Evolutionary conservation across 1,140 invertebrate genomes (phyloP).

Genomic region (Manduca sexta): DNA sequence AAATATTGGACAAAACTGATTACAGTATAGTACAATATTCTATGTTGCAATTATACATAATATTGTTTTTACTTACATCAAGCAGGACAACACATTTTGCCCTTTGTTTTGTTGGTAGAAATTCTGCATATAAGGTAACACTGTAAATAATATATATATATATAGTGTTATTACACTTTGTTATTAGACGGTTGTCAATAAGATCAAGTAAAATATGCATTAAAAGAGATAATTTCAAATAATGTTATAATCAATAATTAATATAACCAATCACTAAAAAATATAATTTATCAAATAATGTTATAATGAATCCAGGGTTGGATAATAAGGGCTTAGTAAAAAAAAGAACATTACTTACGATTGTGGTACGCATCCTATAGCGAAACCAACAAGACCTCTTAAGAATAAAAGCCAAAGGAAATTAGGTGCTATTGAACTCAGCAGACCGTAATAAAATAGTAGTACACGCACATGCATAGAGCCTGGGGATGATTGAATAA

Average conservation of each 20-base stretch:
- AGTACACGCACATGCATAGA: slow-evolving; percentile 88
- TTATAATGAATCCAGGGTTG: too few species aligned
- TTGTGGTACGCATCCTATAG: slow-evolving; percentile 96
- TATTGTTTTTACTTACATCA: slow-evolving; percentile 89
- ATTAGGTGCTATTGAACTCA: slow-evolving; percentile 93
- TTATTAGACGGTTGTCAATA: too few species aligned
- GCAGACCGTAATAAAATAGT: slow-evolving; percentile 92
- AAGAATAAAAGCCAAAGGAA: slow-evolving; percentile 93
- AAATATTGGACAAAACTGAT: too few species aligned
- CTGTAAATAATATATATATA: slow-evolving; percentile 74
- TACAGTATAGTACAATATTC: too few species aligned
- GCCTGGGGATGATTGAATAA: slow-evolving; percentile 74
- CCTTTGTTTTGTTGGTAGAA: slow-evolving; percentile 93
- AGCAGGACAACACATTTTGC: slow-evolving; percentile 95
- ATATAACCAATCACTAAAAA: too few species aligned
- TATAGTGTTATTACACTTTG: too few species aligned
- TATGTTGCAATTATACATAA: too few species aligned
- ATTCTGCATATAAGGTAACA: slow-evolving; percentile 97
- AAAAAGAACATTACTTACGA: slow-evolving; percentile 81
- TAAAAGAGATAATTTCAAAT: too few species aligned
- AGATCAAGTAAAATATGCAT: too few species aligned
- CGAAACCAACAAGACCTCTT: slow-evolving; percentile 94
- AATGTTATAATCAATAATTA: too few species aligned
- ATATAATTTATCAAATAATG: too few species aligned
- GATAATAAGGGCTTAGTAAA: too few species aligned